Evolutionary conservation across 1,140 invertebrate genomes (phyloP), one percentile per base, ranked within the genome.

Genomic region (Bombus confusus): DNA sequence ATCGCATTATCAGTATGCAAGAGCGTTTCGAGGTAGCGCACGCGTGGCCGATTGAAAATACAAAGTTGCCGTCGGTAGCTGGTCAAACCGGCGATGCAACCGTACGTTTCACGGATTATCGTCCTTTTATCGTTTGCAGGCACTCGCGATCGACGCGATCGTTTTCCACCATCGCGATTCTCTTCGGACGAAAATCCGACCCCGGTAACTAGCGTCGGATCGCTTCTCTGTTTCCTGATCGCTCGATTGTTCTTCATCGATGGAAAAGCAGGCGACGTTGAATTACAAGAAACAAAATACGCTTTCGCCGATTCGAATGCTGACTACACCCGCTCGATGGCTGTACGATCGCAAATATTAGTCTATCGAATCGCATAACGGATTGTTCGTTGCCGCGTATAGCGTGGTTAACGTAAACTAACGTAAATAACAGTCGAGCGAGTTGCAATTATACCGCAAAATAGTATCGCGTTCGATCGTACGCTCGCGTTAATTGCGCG

Each of bases 381-480:
- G 71, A 86, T 89, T 88, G 80, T 88, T 89, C 82, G 83, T 88
- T 72, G 34, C 66, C 28, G 15, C 25, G n/a, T 87, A 39, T 66
- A 66, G 41, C 57, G 84, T 47, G 59, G 68, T 41, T 34, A 82
- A 84, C 80, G 74, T 68, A 57, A 85, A 74, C 72, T 57, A n/a
- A 71, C 41, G 78, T 87, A 86, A 89, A 89, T 77, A 75, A 34
- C 43, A 47, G 69, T 62, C 28, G 52, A 83, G 59, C 43, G 84
- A 66, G 76, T 69, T 76, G 28, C 87, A 77, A 80, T 78, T 81
- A 84, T 75, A 47, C 87, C 77, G 71, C 87, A 87, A 90, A 83
- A 62, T 66, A 85, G 72, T 85, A 64, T 68, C 59, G 62, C 3
- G 10, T 25, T n/a, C 64, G 62, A 76, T 82, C 69, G 34, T 13